phyloP scores from a whole-genome alignment of 2,113 vertebrate species.

The Oostethus manadensis region DNA sequence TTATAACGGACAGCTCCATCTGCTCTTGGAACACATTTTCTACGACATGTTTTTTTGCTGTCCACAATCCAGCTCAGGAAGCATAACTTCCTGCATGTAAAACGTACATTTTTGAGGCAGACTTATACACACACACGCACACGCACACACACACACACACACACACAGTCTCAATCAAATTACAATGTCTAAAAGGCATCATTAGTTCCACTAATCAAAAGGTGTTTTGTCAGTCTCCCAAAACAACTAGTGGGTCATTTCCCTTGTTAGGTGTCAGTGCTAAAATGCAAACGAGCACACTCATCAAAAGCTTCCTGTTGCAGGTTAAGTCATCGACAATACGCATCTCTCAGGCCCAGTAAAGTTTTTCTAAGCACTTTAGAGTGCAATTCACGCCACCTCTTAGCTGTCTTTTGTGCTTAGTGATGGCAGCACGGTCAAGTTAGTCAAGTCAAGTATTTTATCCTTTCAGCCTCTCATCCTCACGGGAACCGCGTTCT shows the following conservation, averaged over 20 bases:
- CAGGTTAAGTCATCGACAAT: slow-evolving; percentile 39
- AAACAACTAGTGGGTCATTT: slow-evolving; percentile 26
- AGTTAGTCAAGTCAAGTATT: too few species aligned
- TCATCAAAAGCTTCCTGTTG: slow-evolving; percentile 56
- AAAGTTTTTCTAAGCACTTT: not conserved
- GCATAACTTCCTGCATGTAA: not conserved
- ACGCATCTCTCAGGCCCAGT: slow-evolving; percentile 39
- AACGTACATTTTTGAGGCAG: not conserved
- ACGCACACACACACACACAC: too few species aligned
- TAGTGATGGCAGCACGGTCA: too few species aligned
- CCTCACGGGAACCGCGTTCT: too few species aligned
- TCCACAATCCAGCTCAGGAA: slow-evolving; percentile 1
- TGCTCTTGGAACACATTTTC: slow-evolving; percentile 33
- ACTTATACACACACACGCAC: not conserved
- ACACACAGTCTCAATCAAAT: slow-evolving; percentile 16
- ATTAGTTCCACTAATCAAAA: slow-evolving; percentile 31
- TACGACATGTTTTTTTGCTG: not conserved
- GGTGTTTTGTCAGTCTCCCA: slow-evolving; percentile 11
- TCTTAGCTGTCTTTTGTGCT: too few species aligned
- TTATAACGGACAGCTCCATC: slow-evolving; percentile 58
- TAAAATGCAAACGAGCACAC: slow-evolving; percentile 40
- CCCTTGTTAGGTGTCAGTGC: slow-evolving; percentile 14
- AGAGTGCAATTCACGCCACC: slow-evolving; percentile 24
- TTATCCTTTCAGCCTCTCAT: too few species aligned
- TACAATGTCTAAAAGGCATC: slow-evolving; percentile 8